phyloP scores from a whole-genome alignment of 2,888 invertebrate genomes.

The Deroplatys truncata region DNA sequence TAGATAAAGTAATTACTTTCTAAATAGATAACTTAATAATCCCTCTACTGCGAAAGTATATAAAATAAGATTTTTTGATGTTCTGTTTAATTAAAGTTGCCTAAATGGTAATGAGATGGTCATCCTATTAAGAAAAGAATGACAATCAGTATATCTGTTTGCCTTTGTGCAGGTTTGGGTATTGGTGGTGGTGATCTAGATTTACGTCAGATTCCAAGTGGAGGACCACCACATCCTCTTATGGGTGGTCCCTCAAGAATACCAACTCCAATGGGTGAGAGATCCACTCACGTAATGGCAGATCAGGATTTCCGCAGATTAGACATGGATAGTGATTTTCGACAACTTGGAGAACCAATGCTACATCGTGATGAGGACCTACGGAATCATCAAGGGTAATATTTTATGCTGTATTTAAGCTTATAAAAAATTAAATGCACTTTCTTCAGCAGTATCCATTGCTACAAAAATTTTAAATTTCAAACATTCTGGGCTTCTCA shows the following conservation, averaged over 20 bases:
- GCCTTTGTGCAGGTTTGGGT: neutral
- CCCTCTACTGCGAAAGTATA: too few relatives aligned
- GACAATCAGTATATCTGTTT: neutral
- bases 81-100: too few relatives aligned
- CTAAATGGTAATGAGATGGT: too few relatives aligned
- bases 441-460: too few relatives aligned
- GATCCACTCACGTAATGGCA: constrained; percentile 28
- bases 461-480: too few relatives aligned
- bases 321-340: constrained; percentile 26
- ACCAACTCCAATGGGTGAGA: neutral
- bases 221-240: constrained; percentile 30
- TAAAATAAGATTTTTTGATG: too few relatives aligned
- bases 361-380: constrained; percentile 22
- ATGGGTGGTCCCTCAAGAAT: neutral
- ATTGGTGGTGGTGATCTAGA: constrained; percentile 38
- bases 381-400: constrained; percentile 11
- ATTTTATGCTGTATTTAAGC: neutral
- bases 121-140: too few relatives aligned
- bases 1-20: neutral
- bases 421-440: too few relatives aligned
- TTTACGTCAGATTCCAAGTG: constrained; percentile 33
- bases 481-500: too few relatives aligned
- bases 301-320: constrained; percentile 39
- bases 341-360: neutral
- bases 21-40: neutral